A percentile compares a stretch with the other conserved stretches of the same genome.
Evolutionary conservation across 30 jellyfish, hydroid and myxozoan species (phyloP).

Genomic region (Catostylus mosaicus): DNA sequence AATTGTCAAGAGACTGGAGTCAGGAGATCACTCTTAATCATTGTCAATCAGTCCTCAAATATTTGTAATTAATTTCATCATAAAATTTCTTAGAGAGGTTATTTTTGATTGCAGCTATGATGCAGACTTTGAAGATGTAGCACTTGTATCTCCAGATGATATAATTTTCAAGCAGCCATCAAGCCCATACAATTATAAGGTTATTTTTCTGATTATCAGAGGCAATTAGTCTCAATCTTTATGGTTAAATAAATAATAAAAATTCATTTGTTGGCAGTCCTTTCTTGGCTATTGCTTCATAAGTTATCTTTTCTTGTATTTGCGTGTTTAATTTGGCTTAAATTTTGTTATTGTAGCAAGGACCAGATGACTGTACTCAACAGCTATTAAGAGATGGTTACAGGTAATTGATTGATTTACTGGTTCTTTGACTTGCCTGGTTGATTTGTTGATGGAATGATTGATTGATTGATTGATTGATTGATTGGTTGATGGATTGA

Average conservation of each 20-base stretch:
- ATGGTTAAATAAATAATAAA: too few relatives aligned
- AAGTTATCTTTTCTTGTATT: too few relatives aligned
- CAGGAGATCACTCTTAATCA: too few relatives aligned
- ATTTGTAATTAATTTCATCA: too few relatives aligned
- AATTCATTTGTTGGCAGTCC: too few relatives aligned
- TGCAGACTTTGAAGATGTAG: slow-evolving; percentile 70
- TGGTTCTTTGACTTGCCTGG: not conserved
- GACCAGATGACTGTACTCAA: slow-evolving; percentile 62
- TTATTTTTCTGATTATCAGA: too few relatives aligned
- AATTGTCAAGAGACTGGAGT: not conserved
- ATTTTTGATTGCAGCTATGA: slow-evolving; percentile 24
- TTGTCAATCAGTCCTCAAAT: too few relatives aligned
- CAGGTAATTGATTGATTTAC: slow-evolving; percentile 31
- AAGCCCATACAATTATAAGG: slow-evolving; percentile 55
- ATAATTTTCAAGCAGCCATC: slow-evolving; percentile 60
- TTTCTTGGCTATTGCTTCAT: too few relatives aligned
- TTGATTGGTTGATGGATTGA: not conserved
- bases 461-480: too few relatives aligned
- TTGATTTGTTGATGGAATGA: not conserved
- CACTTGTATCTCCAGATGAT: slow-evolving; percentile 58
- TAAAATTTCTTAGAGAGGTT: not conserved
- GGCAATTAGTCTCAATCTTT: too few relatives aligned
- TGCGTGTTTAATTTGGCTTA: too few relatives aligned
- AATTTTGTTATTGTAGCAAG: slow-evolving; percentile 24
- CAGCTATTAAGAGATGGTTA: slow-evolving; percentile 70